Evolutionary conservation across 2,888 invertebrate genomes (phyloP).

Genomic region (Diaprepes abbreviatus): DNA sequence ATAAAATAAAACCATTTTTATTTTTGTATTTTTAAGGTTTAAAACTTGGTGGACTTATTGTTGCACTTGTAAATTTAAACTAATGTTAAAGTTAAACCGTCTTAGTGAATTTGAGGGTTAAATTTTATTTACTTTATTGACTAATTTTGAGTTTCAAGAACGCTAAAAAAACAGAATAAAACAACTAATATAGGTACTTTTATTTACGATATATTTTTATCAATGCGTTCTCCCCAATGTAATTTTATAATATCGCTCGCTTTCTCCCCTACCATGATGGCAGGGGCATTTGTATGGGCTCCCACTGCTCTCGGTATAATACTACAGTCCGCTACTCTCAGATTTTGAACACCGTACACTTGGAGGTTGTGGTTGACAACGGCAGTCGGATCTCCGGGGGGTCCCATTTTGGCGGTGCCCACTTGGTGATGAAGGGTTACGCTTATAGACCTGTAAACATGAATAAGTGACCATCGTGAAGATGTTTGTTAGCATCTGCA

Average conservation of each 20-base stretch:
- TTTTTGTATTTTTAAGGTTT: too few species aligned
- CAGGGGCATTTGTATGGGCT: constrained; percentile 77
- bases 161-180: too few species aligned
- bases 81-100: too few species aligned
- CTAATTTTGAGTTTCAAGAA: too few species aligned
- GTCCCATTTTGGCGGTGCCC: constrained; percentile 73
- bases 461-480: background rate
- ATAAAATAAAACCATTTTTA: too few species aligned
- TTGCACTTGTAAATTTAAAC: too few species aligned
- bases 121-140: too few species aligned
- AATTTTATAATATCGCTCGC: constrained; percentile 75
- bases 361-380: constrained; percentile 67
- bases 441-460: constrained; percentile 66
- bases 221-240: constrained; percentile 64
- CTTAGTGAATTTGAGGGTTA: too few species aligned
- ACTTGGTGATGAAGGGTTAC: constrained; percentile 78
- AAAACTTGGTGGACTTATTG: too few species aligned
- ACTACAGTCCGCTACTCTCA: constrained; percentile 79
- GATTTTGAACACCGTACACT: constrained; percentile 72
- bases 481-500: background rate
- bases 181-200: too few species aligned
- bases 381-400: constrained; percentile 66
- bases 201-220: too few species aligned
- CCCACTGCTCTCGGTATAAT: constrained; percentile 77
- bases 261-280: constrained; percentile 81